Conservation (phyloP, 2,888 invertebrate genomes). For the Abrostola triplasia region DNA sequence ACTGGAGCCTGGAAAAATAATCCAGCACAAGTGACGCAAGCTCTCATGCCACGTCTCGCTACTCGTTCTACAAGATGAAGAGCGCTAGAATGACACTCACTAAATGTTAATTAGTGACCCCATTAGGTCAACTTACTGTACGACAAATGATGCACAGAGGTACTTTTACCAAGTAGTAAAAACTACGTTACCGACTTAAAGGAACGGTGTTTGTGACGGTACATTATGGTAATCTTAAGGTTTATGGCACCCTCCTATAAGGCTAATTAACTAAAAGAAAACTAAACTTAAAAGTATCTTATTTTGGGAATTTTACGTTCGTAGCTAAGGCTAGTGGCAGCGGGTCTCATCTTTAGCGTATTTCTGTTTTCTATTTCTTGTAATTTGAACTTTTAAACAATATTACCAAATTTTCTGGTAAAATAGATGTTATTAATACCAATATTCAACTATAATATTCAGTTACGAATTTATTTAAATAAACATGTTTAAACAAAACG, state of each 20-base stretch:
- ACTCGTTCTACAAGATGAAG: constrained; percentile 50
- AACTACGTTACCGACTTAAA: constrained; percentile 22
- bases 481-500: constrained; percentile 44
- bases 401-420: too few relatives aligned
- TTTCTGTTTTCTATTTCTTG: too few relatives aligned
- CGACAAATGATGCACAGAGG: constrained; percentile 18
- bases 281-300: too few relatives aligned
- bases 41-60: constrained; percentile 51
- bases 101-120: constrained; percentile 65
- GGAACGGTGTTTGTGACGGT: constrained; percentile 7
- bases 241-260: too few relatives aligned
- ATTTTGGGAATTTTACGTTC: too few relatives aligned
- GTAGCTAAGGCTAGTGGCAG: too few relatives aligned
- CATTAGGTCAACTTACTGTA: constrained; percentile 53
- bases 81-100: constrained; percentile 52
- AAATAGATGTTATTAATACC: too few relatives aligned
- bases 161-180: constrained; percentile 23
- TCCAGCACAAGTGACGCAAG: constrained; percentile 59
- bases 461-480: not conserved
- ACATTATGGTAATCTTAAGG: too few relatives aligned
- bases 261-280: too few relatives aligned
- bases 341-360: too few relatives aligned
- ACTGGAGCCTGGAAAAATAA: constrained; percentile 70
- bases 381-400: too few relatives aligned
- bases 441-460: too few relatives aligned